Evolutionary conservation across 2,797 vertebrate species (phyloP).

Genomic region (Rallus crepitans): DNA sequence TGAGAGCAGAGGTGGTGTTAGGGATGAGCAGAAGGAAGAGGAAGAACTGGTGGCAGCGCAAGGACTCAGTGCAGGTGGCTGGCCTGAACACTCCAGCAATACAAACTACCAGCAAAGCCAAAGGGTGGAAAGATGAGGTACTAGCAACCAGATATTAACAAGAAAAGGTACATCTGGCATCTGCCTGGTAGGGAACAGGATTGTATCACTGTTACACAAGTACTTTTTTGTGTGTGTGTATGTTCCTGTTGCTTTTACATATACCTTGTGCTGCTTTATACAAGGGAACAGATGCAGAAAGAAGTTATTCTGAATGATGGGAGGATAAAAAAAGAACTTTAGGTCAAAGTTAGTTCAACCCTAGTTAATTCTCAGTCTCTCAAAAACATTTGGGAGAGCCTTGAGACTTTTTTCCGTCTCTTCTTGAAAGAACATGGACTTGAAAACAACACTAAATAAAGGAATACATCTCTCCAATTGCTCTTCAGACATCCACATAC

Average conservation of each 20-base stretch:
- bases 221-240: background rate
- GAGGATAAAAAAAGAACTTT: background rate
- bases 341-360: background rate
- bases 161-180: background rate
- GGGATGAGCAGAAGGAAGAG: background rate
- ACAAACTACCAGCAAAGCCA: background rate
- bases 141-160: background rate
- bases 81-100: background rate
- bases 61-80: background rate
- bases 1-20: background rate
- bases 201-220: background rate
- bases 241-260: background rate
- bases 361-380: background rate
- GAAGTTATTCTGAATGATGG: background rate
- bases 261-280: accelerated
- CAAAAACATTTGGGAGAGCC: background rate
- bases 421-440: background rate
- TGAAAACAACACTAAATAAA: background rate
- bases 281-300: background rate
- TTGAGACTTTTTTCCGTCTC: background rate
- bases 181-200: background rate
- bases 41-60: background rate
- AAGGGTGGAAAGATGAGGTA: background rate
- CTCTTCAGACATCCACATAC: background rate
- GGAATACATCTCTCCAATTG: background rate